A percentile compares a stretch with the other conserved stretches of the same genome.
Conservation (phyloP, 2,113 vertebrate genomes). For the Burhinus bistriatus region DNA sequence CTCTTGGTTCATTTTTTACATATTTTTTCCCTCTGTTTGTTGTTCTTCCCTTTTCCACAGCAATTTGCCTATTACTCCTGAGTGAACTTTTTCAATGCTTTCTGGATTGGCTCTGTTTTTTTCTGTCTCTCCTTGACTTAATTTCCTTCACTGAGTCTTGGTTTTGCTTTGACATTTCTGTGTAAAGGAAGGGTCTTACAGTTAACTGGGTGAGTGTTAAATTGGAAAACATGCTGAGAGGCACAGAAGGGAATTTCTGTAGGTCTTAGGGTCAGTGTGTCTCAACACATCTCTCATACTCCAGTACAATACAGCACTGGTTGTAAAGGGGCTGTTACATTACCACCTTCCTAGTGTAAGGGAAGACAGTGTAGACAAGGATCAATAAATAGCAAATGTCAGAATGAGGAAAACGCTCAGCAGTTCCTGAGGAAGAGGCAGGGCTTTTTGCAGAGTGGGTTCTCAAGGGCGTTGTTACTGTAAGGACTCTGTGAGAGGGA, state of each 20-base stretch:
- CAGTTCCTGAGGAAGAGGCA: neutral
- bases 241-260: neutral
- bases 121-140: neutral
- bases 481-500: neutral
- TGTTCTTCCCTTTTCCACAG: neutral
- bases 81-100: neutral
- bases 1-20: neutral
- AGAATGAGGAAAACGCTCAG: neutral
- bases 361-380: neutral
- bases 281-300: neutral
- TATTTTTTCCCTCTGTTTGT: neutral
- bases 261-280: neutral
- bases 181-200: neutral
- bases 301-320: neutral
- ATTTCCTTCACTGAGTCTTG: neutral
- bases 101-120: neutral
- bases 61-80: neutral
- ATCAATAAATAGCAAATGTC: constrained; percentile 1
- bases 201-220: neutral
- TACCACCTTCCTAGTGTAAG: neutral
- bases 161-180: neutral
- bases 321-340: neutral
- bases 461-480: neutral
- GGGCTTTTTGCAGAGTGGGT: neutral
- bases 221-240: neutral